These are phyloP conservation scores for Drosophila quadrilineata DNA, from an alignment of 1,140 invertebrate species.

Conservation along the genomic window DNA sequence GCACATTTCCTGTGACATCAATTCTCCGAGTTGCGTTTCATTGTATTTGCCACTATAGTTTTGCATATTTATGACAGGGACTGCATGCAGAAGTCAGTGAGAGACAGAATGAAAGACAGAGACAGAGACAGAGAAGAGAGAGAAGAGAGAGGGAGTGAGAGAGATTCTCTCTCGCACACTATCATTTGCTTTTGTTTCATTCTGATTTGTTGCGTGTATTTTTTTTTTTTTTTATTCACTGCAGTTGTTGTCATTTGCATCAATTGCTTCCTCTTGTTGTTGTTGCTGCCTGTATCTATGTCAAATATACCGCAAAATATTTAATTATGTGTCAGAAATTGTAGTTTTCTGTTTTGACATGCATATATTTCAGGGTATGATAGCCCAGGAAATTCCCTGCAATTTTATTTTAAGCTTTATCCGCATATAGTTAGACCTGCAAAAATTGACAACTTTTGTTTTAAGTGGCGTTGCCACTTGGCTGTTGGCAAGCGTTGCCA, in stretches of 20 bases:
- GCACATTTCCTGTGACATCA: slow-evolving; percentile 37
- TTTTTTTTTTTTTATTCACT: not conserved
- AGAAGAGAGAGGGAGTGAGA: not conserved
- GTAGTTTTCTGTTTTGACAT: not conserved
- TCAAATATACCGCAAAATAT: slow-evolving; percentile 34
- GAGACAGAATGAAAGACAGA: not conserved
- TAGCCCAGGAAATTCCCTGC: no score
- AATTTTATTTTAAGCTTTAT: no score
- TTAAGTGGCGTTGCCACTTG: no score
- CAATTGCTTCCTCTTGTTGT: not conserved
- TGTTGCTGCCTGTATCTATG: slow-evolving; percentile 12
- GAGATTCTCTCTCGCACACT: not conserved
- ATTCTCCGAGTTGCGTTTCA: slow-evolving; percentile 19
- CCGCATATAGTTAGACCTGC: no score
- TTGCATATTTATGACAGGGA: slow-evolving; percentile 27
- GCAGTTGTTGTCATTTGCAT: not conserved
- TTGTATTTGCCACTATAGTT: slow-evolving; percentile 28
- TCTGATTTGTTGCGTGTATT: slow-evolving; percentile 10
- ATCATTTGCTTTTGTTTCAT: not conserved
- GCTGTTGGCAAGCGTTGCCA: no score
- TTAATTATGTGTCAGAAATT: slow-evolving; percentile 43
- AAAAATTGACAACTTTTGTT: no score
- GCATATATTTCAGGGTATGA: slow-evolving; percentile 11
- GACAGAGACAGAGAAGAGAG: not conserved
- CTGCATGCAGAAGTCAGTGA: not conserved